phyloP scores from a whole-genome alignment of 2,888 invertebrate species.

The Tipula confusa region DNA sequence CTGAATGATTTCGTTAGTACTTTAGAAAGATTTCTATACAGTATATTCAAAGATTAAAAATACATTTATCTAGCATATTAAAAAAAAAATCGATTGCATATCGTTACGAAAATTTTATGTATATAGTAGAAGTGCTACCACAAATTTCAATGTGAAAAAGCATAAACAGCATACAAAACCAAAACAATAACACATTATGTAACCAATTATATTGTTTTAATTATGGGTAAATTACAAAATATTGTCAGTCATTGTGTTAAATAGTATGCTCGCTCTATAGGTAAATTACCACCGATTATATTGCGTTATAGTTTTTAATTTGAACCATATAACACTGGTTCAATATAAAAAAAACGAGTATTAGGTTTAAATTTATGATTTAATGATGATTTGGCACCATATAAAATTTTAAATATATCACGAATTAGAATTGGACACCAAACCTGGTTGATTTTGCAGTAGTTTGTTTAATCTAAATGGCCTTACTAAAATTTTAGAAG shows the following conservation, averaged over 20 bases:
- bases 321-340: not conserved
- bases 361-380: not conserved
- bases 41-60: not conserved
- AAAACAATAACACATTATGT: not conserved
- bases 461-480: too few species aligned
- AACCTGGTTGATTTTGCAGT: not conserved
- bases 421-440: not conserved
- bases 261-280: not conserved
- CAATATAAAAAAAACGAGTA: not conserved
- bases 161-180: not conserved
- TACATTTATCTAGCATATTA: not conserved
- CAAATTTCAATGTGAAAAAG: not conserved
- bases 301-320: not conserved
- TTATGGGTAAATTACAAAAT: constrained; percentile 3
- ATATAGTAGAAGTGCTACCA: too few species aligned
- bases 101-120: too few species aligned
- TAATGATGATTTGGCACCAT: not conserved
- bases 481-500: too few species aligned
- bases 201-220: not conserved
- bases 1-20: not conserved
- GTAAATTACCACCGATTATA: not conserved
- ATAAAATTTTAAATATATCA: not conserved
- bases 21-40: not conserved
- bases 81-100: not conserved
- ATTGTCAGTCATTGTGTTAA: not conserved